These are phyloP conservation scores for Venturia canescens DNA, from an alignment of 1,140 invertebrate species.

Conservation along the genomic window DNA sequence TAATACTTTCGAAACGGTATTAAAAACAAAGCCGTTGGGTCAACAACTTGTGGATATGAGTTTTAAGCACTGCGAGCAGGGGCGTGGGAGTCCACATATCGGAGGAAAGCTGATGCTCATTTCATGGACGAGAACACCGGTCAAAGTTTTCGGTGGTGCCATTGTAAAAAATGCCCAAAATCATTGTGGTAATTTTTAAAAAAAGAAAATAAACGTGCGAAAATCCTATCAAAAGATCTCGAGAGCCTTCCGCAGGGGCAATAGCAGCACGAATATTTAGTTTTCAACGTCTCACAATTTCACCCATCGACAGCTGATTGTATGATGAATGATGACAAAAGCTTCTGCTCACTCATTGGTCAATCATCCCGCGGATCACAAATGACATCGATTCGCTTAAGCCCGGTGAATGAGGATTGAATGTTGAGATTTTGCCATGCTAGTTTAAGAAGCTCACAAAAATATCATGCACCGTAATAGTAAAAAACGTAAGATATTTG, in stretches of 20 bases:
- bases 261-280: no score
- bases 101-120: slow-evolving; percentile 73
- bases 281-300: no score
- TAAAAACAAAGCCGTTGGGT: slow-evolving; percentile 67
- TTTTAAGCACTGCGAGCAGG: slow-evolving; percentile 73
- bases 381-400: neutral
- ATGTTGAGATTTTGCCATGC: neutral
- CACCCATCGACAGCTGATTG: no score
- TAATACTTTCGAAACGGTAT: neutral
- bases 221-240: no score
- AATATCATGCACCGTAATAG: neutral
- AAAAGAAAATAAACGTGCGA: no score
- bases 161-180: slow-evolving; percentile 74
- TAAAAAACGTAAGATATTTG: neutral
- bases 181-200: slow-evolving; percentile 76
- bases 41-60: slow-evolving; percentile 74
- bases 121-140: slow-evolving; percentile 78
- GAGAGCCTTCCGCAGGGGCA: no score
- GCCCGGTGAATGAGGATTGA: neutral
- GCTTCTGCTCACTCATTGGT: neutral
- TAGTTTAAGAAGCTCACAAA: neutral
- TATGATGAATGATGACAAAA: no score
- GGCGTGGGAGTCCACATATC: slow-evolving; percentile 76
- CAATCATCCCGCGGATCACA: neutral
- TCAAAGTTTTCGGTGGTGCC: slow-evolving; percentile 79